A percentile compares a stretch with the other conserved stretches of the same genome.
Evolutionary conservation across 2,797 vertebrate genomes (phyloP).

Genomic region (Micromesistius poutassou): DNA sequence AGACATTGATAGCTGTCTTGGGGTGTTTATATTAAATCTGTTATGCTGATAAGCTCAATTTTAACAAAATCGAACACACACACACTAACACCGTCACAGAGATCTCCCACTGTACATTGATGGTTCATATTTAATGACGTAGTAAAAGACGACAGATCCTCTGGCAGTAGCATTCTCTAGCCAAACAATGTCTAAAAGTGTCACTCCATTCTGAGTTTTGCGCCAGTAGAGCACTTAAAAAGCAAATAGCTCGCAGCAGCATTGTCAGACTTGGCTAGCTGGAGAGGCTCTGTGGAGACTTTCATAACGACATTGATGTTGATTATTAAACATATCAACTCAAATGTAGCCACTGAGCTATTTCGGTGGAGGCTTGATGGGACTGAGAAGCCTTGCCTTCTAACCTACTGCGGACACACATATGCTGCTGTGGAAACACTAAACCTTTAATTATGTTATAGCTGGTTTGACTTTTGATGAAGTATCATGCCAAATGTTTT

Average conservation of each 20-base stretch:
- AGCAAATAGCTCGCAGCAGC: neutral
- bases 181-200: neutral
- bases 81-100: neutral
- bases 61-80: neutral
- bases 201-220: neutral
- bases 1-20: neutral
- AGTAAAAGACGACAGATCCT: neutral
- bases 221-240: neutral
- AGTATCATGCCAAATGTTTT: neutral
- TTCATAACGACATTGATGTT: too few relatives aligned
- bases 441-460: neutral
- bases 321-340: neutral
- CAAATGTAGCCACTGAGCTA: too few relatives aligned
- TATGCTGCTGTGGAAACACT: neutral
- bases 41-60: neutral
- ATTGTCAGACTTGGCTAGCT: neutral
- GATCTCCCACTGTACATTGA: neutral
- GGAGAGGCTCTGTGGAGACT: neutral
- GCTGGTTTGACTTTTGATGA: too few relatives aligned
- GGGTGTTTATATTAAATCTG: neutral
- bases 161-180: neutral
- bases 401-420: slow-evolving; percentile 15
- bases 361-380: neutral
- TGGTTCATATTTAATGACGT: slow-evolving; percentile 2
- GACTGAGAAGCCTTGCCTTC: slow-evolving; percentile 25